phyloP scores from a whole-genome alignment of 2,113 vertebrate genomes.

The Corythornis vintsioides region DNA sequence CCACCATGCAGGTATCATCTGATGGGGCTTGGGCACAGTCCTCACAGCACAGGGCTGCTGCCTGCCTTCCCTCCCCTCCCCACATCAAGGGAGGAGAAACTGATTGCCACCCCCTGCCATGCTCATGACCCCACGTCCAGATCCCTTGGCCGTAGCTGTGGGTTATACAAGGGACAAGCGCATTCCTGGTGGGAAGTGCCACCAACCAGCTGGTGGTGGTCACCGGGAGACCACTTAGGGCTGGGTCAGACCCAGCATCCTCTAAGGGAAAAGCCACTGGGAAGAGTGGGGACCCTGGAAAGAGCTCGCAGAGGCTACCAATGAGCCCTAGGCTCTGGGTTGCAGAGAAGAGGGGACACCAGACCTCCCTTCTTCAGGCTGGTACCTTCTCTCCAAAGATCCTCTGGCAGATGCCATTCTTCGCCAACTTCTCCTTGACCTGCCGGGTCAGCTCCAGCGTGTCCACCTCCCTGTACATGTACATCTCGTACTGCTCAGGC shows the following conservation, averaged over 20 bases:
- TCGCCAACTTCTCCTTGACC: constrained; percentile 98
- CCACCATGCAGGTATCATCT: neutral
- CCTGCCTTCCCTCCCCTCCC: neutral
- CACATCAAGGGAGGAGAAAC: neutral
- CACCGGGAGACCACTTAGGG: neutral
- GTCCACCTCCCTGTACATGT: constrained; percentile 99
- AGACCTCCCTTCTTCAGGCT: neutral
- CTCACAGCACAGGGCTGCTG: accelerated
- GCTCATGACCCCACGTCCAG: accelerated
- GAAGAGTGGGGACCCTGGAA: neutral
- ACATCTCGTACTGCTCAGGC: constrained; percentile 96
- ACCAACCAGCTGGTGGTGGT: neutral
- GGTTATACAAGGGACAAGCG: neutral
- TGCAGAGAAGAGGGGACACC: accelerated
- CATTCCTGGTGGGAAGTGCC: neutral
- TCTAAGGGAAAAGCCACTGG: neutral
- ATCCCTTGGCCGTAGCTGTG: neutral
- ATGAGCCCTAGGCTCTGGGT: neutral
- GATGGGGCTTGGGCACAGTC: accelerated
- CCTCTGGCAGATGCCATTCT: constrained; percentile 98
- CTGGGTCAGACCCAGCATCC: neutral
- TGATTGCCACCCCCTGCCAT: neutral
- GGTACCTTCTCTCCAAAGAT: constrained; percentile 98
- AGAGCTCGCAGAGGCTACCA: neutral
- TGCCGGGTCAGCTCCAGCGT: constrained; percentile 94